phyloP scores from a whole-genome alignment of 2,797 vertebrate species.

The Pelobates cultripes region DNA sequence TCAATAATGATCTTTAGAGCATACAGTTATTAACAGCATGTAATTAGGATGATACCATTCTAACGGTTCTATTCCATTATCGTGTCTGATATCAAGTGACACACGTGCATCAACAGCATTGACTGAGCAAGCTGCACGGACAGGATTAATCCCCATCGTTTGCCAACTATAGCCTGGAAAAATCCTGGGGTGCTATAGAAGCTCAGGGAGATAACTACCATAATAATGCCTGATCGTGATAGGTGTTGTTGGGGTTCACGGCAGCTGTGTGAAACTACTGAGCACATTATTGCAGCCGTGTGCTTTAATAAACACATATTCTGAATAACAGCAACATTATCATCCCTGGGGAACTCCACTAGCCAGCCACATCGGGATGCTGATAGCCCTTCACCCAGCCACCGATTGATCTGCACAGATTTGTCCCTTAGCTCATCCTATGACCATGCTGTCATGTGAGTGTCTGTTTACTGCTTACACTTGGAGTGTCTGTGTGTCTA shows the following conservation, averaged over 20 bases:
- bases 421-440: background rate
- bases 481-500: background rate
- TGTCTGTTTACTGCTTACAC: slow-evolving; percentile 23
- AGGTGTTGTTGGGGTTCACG: too few species aligned
- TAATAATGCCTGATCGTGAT: too few species aligned
- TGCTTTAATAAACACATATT: too few species aligned
- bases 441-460: slow-evolving; percentile 19
- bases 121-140: too few species aligned
- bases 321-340: too few species aligned
- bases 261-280: too few species aligned
- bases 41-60: background rate
- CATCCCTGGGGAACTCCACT: too few species aligned
- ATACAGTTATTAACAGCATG: background rate
- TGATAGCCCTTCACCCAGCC: background rate
- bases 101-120: background rate
- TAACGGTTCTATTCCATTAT: background rate
- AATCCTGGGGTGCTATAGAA: too few species aligned
- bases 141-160: too few species aligned
- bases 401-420: background rate
- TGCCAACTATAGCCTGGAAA: too few species aligned
- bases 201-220: too few species aligned
- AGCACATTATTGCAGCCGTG: too few species aligned
- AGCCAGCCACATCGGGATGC: background rate
- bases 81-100: background rate
- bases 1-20: background rate